phyloP scores from a whole-genome alignment of 2,113 vertebrate genomes.

The Ceratotherium simum region DNA sequence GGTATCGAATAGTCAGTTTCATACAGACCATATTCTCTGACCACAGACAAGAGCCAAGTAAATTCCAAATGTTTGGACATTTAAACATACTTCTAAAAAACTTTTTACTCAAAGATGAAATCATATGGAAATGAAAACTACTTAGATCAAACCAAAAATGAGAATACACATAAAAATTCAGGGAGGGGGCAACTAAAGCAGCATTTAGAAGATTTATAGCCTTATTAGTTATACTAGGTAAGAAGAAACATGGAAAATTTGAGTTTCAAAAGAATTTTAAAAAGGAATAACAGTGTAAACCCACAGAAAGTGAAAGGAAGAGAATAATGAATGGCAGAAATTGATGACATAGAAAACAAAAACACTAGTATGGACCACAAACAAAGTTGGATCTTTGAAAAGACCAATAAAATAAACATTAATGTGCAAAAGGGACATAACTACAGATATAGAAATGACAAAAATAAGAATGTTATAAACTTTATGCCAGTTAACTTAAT shows the following conservation, averaged over 20 bases:
- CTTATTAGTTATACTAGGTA: neutral
- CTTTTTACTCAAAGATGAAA: neutral
- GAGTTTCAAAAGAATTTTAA: neutral
- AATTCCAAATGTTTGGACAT: neutral
- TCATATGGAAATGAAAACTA: conserved; percentile 36
- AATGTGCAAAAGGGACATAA: neutral
- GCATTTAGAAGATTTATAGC: neutral
- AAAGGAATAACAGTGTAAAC: neutral
- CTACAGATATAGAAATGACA: neutral
- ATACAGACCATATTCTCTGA: neutral
- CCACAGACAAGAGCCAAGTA: neutral
- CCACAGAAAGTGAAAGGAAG: neutral
- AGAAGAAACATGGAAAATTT: neutral
- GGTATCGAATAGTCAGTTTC: neutral
- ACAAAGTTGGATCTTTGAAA: conserved; percentile 22
- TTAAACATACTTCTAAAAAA: conserved; percentile 5
- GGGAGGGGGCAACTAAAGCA: neutral
- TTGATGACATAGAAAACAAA: neutral
- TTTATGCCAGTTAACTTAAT: conserved; percentile 47
- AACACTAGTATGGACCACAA: neutral
- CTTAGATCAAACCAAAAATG: neutral
- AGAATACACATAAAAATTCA: neutral
- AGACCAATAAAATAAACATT: neutral
- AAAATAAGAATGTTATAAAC: neutral
- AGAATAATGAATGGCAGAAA: conserved; percentile 14